Base-by-base conservation (phyloP, 2,888 invertebrate genomes). In the Pelosia muscerda region DNA sequence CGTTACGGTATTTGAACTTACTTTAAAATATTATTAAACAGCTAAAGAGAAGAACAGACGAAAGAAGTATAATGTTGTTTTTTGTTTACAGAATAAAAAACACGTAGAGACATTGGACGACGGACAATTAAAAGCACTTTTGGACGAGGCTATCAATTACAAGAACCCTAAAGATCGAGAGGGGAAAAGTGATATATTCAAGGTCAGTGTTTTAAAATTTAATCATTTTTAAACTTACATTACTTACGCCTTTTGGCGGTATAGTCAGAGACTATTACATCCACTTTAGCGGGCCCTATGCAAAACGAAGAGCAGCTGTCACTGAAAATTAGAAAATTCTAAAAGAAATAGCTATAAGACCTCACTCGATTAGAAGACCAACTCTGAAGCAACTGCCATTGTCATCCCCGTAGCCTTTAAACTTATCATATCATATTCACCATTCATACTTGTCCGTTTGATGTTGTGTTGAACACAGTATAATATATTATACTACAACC, bases 61-160 rank as follows among this genome's bases (percentile, higher is more conserved):
- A 11, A 31, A 22, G 2, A 54, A 23, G 10, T 3, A 31, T 34
- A 23, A 22, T 38, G n/a, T 26, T 54, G 66, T 55, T 62, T 57
- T 71, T 69, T 85, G 77, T 78, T 90, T 90, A 3, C 90, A 95
- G 95, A 93, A 93, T 72, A 91, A 90, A 81, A 93, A 93, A 82
- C 90, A 95, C 83, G 92, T 96, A 78, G 96, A 95, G 77, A 96
- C 96, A 81, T 93, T 97, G 87, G 97, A 97, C 91, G 97, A 98
- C 87, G 96, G 96, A 69, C 96, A 97, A 88, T 95, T 98, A 75
- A 96, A 97, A 82, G 97, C 97, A 69, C 95, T 98, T 76, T 94
- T 98, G 82, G 97, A 98, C 88, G 98, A 98, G 95, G 98, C 97
- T 78, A 96, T 97, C 87, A 97, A 96, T 77, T 98, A 98, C 94